Evolutionary conservation across 2,888 invertebrate species (phyloP).

Genomic region (Notodonta dromedarius): DNA sequence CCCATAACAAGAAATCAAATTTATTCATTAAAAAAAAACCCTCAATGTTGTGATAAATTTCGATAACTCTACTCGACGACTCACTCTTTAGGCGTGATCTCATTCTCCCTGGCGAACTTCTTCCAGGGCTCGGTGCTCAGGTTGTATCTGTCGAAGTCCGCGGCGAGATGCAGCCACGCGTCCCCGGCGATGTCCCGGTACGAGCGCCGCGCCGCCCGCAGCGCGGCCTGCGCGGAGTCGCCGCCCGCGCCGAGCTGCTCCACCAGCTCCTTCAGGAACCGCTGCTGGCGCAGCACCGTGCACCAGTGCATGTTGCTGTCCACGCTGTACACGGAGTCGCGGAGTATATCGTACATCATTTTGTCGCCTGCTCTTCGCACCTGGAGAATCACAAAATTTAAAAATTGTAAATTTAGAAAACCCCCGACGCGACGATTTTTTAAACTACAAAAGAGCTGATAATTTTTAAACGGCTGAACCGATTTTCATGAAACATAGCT

Average conservation of each 20-base stretch:
- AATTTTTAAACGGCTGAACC: too few species aligned
- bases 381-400: conserved; percentile 36
- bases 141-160: conserved; percentile 86
- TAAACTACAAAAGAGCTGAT: too few species aligned
- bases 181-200: conserved; percentile 84
- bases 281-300: conserved; percentile 90
- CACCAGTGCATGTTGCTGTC: conserved; percentile 89
- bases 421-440: too few species aligned
- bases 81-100: conserved; percentile 54
- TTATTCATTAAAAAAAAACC: too few species aligned
- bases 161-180: conserved; percentile 88
- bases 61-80: conserved; percentile 29
- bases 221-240: conserved; percentile 72
- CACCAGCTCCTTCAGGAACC: conserved; percentile 88
- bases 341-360: conserved; percentile 82
- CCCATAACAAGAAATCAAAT: too few species aligned
- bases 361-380: conserved; percentile 85
- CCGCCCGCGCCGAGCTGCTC: conserved; percentile 82
- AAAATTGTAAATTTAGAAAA: too few species aligned
- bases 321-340: conserved; percentile 68
- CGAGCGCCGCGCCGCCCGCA: conserved; percentile 82
- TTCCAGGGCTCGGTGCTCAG: conserved; percentile 83
- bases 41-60: too few species aligned
- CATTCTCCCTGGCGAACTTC: conserved; percentile 60
- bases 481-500: too few species aligned